Percentiles rank a stretch among this genome's conserved stretches.
phyloP scores from a whole-genome alignment of 1,140 invertebrate genomes.

The Pararge aegeria region DNA sequence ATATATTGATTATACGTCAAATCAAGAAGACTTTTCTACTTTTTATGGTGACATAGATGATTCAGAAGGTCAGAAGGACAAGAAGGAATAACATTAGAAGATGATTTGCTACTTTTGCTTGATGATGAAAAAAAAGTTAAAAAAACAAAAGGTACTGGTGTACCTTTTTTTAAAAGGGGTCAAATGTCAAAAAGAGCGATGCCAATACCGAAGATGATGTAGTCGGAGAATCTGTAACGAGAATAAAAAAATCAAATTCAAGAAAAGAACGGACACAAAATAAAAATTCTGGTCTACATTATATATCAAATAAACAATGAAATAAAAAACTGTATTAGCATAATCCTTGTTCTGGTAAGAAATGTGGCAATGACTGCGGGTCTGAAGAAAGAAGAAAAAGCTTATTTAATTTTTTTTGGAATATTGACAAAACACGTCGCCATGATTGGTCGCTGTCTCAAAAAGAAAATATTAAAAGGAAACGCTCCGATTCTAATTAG shows the following conservation, averaged over 20 bases:
- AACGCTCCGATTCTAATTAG: slow-evolving; percentile 7
- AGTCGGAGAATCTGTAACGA: too few species aligned
- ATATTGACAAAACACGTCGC: slow-evolving; percentile 3
- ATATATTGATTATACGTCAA: slow-evolving; percentile 9
- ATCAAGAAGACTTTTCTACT: slow-evolving; percentile 7
- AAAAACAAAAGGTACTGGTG: too few species aligned
- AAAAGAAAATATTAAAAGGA: slow-evolving; percentile 14
- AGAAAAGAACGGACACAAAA: slow-evolving; percentile 2
- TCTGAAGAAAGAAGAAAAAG: not conserved
- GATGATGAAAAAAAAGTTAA: too few species aligned
- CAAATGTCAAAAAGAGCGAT: too few species aligned
- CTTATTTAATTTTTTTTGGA: slow-evolving; percentile 15
- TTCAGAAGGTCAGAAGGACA: slow-evolving; percentile 11
- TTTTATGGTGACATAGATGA: slow-evolving; percentile 8
- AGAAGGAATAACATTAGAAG: not conserved
- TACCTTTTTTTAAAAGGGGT: too few species aligned
- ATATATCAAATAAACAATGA: slow-evolving; percentile 3
- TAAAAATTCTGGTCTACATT: slow-evolving; percentile 5
- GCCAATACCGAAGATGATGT: too few species aligned
- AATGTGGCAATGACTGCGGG: not conserved
- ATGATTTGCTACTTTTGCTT: slow-evolving; percentile 1
- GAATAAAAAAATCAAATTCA: not conserved
- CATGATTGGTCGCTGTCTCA: slow-evolving; percentile 14
- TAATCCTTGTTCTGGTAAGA: slow-evolving; percentile 17
- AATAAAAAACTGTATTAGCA: slow-evolving; percentile 7